Evolutionary conservation across 2,888 invertebrate genomes (phyloP), one percentile per base, ranked within the genome.

Genomic region (Globia sparganii): DNA sequence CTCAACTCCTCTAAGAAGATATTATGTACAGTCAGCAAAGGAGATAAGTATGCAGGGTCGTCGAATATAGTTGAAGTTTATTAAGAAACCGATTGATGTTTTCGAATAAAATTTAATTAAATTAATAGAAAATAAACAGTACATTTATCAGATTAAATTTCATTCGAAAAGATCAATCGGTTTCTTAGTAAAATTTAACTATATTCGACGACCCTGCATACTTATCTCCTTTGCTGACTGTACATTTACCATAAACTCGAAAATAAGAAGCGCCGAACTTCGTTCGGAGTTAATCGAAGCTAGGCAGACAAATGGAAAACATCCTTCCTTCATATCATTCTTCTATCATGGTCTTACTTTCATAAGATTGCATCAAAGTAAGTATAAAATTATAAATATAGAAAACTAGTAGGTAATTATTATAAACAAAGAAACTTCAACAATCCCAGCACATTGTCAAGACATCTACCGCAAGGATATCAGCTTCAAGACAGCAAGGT

Each of bases 401-500:
- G 34, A 25, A 65, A 65, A 49, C 31, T n/a, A n/a, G 15, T n/a
- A 28, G 2, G 18, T 18, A 34, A 49, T 53, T 28, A 81, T 49
- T 46, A 62, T 53, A 75, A 67, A 83, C 72, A 80, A 76, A 82
- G 70, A 61, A 67, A 43, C 34, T 4, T 28, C 56, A 72, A 77
- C 53, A 80, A 61, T 80, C 34, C 40, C 15, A 80, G 25, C 61
- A 80, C 58, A 75, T 72, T 74, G 73, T 56, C 61, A 70, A 70
- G 64, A 68, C 67, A 8, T 71, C 25, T 46, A 67, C 34, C 1
- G 61, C 86, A 87, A 87, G 88, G 87, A 81, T 69, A 85, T 64
- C 86, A 56, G 66, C 84, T 75, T 74, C 31, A 46, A 84, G 43
- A 31, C 34, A n/a, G 28, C 81, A 86, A 85, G 87, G 84, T 77